Evolutionary conservation across 2,888 invertebrate species (phyloP), one percentile per base, ranked within the genome.

Genomic region (Harmothoe impar): DNA sequence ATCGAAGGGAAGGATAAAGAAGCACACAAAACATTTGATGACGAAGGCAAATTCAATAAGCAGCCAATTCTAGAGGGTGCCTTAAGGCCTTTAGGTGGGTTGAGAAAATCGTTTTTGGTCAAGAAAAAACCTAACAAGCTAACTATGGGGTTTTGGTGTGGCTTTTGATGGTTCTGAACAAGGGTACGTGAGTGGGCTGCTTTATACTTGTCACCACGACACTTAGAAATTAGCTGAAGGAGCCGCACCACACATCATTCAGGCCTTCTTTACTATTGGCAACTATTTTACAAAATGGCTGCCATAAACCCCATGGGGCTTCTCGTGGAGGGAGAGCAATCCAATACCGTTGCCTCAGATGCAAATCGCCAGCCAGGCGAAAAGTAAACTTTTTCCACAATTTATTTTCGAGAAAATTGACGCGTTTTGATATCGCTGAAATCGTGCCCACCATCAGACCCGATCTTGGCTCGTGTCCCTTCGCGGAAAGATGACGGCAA

Each of bases 41-140:
- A 81, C 81, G 81, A 81, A 20, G 33, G 81, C 33, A 81, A 43
- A 81, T 81, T 81, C 81, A 81, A 81, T 81, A 81, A 81, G 81
- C 43, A 43, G 81, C 33, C 81, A 81, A 81, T 81, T 81, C 81
- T 77, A 81, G 43, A 43, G 81, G 81, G 43, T 43, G 35, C 81
- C 81, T 81, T 20, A 35, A 35, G 72, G 77, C 31, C 23, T 31
- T 77, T 5, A 68, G 72, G 43, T 43, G 43, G 43, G 3, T 72
- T 81, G 81, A 43, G 81, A 81, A 81, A 43, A 25, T 81, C 23
- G 43, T 33, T 81, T 33, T 17, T 15, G 25, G 25, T 33, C 1
- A 81, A 81, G 20, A 81, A 25, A n/a, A 72, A 15, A 0, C 29
- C 72, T 3, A 29, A 72, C 29, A 72, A 29, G 31, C 72, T 72